Base-by-base conservation (phyloP, 2,888 invertebrate genomes). In the Diarsia brunnea region DNA sequence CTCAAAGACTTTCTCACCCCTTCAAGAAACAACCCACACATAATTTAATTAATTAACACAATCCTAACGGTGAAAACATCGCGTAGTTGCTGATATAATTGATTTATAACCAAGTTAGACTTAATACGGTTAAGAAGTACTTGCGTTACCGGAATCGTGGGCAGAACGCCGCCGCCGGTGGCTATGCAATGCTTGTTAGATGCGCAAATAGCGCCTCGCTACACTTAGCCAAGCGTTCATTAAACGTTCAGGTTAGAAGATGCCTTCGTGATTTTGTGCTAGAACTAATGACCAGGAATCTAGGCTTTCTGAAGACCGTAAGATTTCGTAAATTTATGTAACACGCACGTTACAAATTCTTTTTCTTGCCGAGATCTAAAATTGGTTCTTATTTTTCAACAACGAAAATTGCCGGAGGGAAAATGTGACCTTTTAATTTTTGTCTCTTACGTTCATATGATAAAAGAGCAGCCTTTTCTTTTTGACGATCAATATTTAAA, bases 131-230 rank as follows among this genome's bases (percentile, higher is more conserved):
- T 76, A 81, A 81, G 73, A 69, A 79, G 74, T 71, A 71, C 77
- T 79, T 77, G 79, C 73, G 70, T 77, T 86, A 78, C 80, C 78
- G 80, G 80, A 84, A 75, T 86, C 74, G 74, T 61, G 65, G 58
- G 69, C 73, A 74, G 74, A 84, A 80, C 76, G 31, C 47, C 65
- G 69, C 24, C n/a, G n/a, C 47, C 65, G 69, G 71, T 61, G 66
- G 75, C 68, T 58, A 82, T 78, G 86, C 82, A 84, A 75, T 79
- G 68, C 75, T 84, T 70, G 74, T 78, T 82, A 79, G 75, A 78
- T 69, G 65, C 63, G 65, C 73, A 83, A 80, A 83, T 81, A 73
- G 19, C 69, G 53, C 61, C 47, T 69, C 78, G 78, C 78, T 71
- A 72, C 68, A 71, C 27, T 69, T 73, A 82, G 14, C 58, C 71